These are phyloP conservation scores for Sardina pilchardus DNA, from an alignment of 2,113 vertebrate species.

Conservation along the genomic window DNA sequence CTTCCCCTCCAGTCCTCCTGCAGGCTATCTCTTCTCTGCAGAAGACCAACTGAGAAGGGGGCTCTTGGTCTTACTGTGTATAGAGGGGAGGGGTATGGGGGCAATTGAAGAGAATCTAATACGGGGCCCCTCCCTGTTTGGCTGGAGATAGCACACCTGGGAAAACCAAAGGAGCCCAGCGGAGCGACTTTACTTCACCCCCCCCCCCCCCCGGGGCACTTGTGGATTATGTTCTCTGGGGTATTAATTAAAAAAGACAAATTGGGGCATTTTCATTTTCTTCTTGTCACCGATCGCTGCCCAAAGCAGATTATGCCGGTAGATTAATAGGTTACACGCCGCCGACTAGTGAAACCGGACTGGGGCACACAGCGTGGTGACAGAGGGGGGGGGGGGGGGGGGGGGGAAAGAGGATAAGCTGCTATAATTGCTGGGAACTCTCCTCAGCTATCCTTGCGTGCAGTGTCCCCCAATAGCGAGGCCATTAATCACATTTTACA, in stretches of 20 bases:
- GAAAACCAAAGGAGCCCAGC: neutral
- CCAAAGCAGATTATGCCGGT: constrained; percentile 31
- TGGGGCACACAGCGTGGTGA: neutral
- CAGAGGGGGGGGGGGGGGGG: neutral
- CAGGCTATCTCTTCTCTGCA: neutral
- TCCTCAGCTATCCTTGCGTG: constrained; percentile 30
- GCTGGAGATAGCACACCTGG: neutral
- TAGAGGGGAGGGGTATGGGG: neutral
- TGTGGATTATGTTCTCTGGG: neutral
- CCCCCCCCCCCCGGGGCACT: neutral
- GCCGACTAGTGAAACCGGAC: neutral
- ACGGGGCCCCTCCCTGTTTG: neutral
- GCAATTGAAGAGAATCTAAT: neutral
- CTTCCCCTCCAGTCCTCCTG: neutral
- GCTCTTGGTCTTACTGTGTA: neutral
- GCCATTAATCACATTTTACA: constrained; percentile 63
- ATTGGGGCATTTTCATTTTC: constrained; percentile 11
- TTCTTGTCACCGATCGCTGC: constrained; percentile 42
- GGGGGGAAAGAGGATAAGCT: neutral
- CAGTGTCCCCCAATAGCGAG: constrained; percentile 49
- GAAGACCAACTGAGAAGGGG: neutral
- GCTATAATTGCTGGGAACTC: neutral
- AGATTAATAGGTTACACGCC: constrained; percentile 12
- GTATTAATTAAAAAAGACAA: constrained; percentile 35
- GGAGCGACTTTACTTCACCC: neutral